A percentile compares a stretch with the other conserved stretches of the same genome.
phyloP scores from a whole-genome alignment of 1,140 invertebrate species.

The Drosophila nigrodunni region DNA sequence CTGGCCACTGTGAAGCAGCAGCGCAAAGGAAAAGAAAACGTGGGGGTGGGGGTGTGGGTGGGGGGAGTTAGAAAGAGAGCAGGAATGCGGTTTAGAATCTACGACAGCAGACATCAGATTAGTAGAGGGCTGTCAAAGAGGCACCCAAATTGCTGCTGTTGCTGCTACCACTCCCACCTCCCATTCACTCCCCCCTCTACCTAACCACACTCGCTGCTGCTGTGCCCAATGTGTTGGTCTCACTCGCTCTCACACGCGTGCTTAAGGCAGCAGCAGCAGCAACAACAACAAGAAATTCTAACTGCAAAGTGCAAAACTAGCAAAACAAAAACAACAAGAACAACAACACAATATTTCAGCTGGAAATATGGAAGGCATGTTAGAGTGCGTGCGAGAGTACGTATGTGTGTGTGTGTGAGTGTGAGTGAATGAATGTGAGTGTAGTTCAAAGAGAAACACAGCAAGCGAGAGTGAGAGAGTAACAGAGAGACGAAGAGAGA shows the following conservation, averaged over 20 bases:
- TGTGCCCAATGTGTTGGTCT: conserved; percentile 38
- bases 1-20: neutral
- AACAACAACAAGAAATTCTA: conserved; percentile 11
- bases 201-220: neutral
- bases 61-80: neutral
- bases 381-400: conserved; percentile 24
- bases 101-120: conserved; percentile 41
- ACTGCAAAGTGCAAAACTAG: conserved; percentile 59
- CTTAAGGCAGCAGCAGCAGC: conserved; percentile 37
- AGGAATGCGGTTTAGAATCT: neutral
- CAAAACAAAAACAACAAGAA: conserved; percentile 51
- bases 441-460: conserved; percentile 6
- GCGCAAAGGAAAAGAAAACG: neutral
- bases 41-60: neutral
- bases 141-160: conserved; percentile 10
- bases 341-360: conserved; percentile 69
- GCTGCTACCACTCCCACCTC: neutral
- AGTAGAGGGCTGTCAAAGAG: conserved; percentile 51
- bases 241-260: conserved; percentile 46
- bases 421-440: conserved; percentile 8
- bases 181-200: neutral
- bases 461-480: neutral
- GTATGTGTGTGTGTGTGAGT: conserved; percentile 24
- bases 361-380: conserved; percentile 73
- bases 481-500: neutral